Evolutionary conservation across 53 echinoderm and acorn worm species (phyloP), one percentile per base, ranked within the genome.

Genomic region (Pentamera pediparva): DNA sequence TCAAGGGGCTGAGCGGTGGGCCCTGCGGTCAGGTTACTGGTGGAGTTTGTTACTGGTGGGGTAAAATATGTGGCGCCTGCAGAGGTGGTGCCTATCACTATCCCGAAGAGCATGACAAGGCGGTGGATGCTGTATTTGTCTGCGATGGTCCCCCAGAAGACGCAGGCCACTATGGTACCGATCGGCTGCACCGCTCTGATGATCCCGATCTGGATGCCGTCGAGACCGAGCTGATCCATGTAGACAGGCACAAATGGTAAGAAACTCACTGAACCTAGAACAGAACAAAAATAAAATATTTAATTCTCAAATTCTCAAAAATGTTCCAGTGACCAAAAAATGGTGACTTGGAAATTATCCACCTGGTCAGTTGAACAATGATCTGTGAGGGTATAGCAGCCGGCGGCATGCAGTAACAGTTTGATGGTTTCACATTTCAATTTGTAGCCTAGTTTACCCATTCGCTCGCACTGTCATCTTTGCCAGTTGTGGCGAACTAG

Each of bases 211-310:
- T 98, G 91, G n/a, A 82, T 56, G 20, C 88, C 54, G 21, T 80
- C 70, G 35, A 98, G 75, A 13, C 91, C 98, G 26, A 98, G 80
- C 41, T 88, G 83, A 24, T 80, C 71, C 85, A 91, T 77, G 86
- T 91, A 98, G 35, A 91, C 86, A 8, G 98, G 91, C 32, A 91
- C 70, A 75, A 88, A 96, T 18, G 91, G 91, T 2, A 88, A 35
- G 34, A 96, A 65, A 35, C 90, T 80, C 20, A 82, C 80, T 69
- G 63, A 67, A 53, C 88, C 98, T 98, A 75, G 5, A 80, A 70
- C 37, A 32, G 6, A 70, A 61, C 71, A 52, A 30, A 84, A 39
- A 47, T 3, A 31, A 4, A 27, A 59, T 3, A 59, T 6, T 1
- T 24, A 59, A 28, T 5, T 4, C n/a, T 50, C 51, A 13, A 50